Evolutionary conservation across 2,888 invertebrate species (phyloP).

Genomic region (Drosophila affinis): DNA sequence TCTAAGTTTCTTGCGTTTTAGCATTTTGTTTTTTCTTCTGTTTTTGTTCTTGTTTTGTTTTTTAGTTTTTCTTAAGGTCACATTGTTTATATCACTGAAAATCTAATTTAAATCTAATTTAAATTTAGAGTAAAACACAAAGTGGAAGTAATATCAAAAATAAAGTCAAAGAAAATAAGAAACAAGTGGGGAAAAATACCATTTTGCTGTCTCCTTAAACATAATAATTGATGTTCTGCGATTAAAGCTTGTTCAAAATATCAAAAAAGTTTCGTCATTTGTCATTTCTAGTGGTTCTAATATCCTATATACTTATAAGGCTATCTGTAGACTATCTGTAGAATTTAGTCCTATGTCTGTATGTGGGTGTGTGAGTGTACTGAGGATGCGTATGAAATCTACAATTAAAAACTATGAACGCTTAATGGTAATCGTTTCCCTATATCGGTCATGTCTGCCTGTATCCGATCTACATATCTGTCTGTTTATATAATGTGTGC

Average conservation of each 20-base stretch:
- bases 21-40: constrained; percentile 33
- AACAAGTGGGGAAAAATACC: constrained; percentile 17
- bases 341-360: constrained; percentile 42
- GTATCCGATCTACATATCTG: constrained; percentile 7
- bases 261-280: constrained; percentile 33
- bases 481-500: constrained; percentile 31
- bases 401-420: constrained; percentile 50
- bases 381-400: constrained; percentile 60
- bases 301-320: constrained; percentile 30
- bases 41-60: constrained; percentile 56
- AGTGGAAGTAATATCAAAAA: constrained; percentile 12
- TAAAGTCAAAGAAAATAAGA: constrained; percentile 5
- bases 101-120: constrained; percentile 60
- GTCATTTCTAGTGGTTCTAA: constrained; percentile 30
- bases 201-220: constrained; percentile 21
- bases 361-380: constrained; percentile 26
- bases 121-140: constrained; percentile 52
- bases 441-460: constrained; percentile 15
- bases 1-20: constrained; percentile 42
- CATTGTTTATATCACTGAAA: constrained; percentile 84
- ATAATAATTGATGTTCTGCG: constrained; percentile 47
- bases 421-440: constrained; percentile 35
- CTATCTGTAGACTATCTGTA: constrained; percentile 18
- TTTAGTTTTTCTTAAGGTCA: constrained; percentile 79
- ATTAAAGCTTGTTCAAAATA: constrained; percentile 63